Conservation (phyloP, 2,888 invertebrate genomes). For the Stenotaenia linearis region DNA sequence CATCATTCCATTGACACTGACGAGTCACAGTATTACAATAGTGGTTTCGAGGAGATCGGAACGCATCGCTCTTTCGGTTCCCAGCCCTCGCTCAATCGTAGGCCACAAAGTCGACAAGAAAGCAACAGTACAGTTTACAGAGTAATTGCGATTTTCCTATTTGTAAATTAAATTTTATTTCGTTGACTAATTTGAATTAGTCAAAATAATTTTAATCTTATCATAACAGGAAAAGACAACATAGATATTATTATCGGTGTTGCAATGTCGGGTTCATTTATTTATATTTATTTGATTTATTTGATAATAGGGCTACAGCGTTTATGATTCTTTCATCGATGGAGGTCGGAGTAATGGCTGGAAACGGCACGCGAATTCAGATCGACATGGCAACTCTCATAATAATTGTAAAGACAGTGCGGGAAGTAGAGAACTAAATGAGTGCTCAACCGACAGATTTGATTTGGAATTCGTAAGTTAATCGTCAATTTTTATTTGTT, state of each 20-base stretch:
- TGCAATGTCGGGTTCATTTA: too few species aligned
- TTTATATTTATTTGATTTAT: neutral
- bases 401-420: conserved; percentile 36
- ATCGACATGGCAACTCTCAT: conserved; percentile 35
- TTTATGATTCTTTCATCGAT: conserved; percentile 31
- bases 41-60: conserved; percentile 31
- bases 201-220: too few species aligned
- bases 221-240: too few species aligned
- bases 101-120: conserved; percentile 40
- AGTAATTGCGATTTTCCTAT: conserved; percentile 23
- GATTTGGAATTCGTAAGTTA: conserved; percentile 40
- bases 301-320: conserved; percentile 29
- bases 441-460: conserved; percentile 38
- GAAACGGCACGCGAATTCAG: conserved; percentile 36
- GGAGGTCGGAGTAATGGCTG: conserved; percentile 10
- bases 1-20: conserved; percentile 37
- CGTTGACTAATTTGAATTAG: too few species aligned
- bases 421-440: conserved; percentile 19
- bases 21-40: conserved; percentile 34
- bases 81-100: conserved; percentile 38
- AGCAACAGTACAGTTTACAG: conserved; percentile 32
- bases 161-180: neutral
- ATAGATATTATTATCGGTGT: too few species aligned
- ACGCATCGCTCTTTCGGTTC: conserved; percentile 38
- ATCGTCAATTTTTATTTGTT: neutral